Evolutionary conservation across 2,113 vertebrate genomes (phyloP), one percentile per base, ranked within the genome.

Genomic region (Scomber japonicus): DNA sequence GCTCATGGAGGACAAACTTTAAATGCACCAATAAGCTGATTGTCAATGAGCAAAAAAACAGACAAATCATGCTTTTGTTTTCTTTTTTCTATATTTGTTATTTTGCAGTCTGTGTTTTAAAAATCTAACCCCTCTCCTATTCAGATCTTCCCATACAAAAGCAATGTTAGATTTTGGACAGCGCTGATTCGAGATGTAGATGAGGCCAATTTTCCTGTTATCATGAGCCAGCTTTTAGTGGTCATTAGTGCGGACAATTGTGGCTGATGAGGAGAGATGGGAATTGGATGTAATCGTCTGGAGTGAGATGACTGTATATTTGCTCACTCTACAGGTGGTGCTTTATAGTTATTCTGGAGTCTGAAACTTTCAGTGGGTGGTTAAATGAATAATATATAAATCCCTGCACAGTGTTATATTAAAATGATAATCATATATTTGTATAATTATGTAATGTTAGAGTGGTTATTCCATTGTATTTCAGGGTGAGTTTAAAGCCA

Each of bases 181-280:
- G 19, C 1, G 15, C 59, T 55, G 45, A 78, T 81, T 78, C 44
- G 64, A 63, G 69, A 62, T 74, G 63, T 59, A 49, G 74, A 85
- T 61, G 51, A 55, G 74, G 53, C 68, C 50, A 68, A 78, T 85
- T 73, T 81, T 73, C 74, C 27, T 85, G 73, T 81, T 67, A 75
- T 54, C 56, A 0, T 21, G 45, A 65, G 35, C 31, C 3, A 10
- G 51, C 63, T 71, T 35, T 63, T 31, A 81, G 55, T 44, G 9
- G 27, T 40, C 71, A 78, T 75, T 75, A 65, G 53, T 46, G 31
- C 10, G 57, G 69, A 44, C 40, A 57, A 67, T 68, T 56, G 67
- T 13, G 56, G n/a, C 72, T 49, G 49, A 54, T 59, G 24, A 27
- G 59, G 63, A 46, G 14, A 66, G 46, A 66, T 13, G 31, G 11